Conservation (phyloP, 2,113 vertebrate species). For the Tichodroma muraria region DNA sequence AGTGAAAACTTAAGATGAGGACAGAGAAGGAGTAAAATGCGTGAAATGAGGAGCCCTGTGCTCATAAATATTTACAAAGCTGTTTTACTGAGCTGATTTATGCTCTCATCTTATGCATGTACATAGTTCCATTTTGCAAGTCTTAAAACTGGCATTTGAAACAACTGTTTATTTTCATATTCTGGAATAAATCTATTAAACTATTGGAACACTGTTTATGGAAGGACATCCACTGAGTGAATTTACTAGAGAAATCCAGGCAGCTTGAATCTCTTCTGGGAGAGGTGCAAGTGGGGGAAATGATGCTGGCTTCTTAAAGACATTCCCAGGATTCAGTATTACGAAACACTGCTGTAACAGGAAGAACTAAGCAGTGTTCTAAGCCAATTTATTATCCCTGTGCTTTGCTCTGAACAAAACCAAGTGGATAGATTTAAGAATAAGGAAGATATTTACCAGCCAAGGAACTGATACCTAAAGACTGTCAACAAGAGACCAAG, state of each 20-base stretch:
- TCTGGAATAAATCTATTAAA: conserved; percentile 36
- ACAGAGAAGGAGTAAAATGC: neutral
- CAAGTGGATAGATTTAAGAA: conserved; percentile 11
- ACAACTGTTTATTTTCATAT: neutral
- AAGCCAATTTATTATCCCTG: neutral
- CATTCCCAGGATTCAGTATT: neutral
- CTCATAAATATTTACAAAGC: conserved; percentile 44
- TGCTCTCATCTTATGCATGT: neutral
- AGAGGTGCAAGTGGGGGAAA: neutral
- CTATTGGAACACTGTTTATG: neutral
- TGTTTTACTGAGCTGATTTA: conserved; percentile 17
- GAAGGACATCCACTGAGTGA: neutral
- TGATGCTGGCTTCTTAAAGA: neutral
- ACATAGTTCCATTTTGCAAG: conserved; percentile 22
- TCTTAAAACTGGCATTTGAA: conserved; percentile 9
- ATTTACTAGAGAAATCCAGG: neutral
- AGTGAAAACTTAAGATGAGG: neutral
- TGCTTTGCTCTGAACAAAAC: neutral
- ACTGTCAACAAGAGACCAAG: conserved; percentile 6
- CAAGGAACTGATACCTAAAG: neutral
- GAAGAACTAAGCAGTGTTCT: neutral
- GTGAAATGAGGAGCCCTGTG: neutral
- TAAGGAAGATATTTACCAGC: conserved; percentile 1
- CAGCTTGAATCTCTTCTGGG: neutral
- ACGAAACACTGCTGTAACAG: neutral